Conservation (phyloP, 2,113 vertebrate genomes). For the Larimichthys crocea region DNA sequence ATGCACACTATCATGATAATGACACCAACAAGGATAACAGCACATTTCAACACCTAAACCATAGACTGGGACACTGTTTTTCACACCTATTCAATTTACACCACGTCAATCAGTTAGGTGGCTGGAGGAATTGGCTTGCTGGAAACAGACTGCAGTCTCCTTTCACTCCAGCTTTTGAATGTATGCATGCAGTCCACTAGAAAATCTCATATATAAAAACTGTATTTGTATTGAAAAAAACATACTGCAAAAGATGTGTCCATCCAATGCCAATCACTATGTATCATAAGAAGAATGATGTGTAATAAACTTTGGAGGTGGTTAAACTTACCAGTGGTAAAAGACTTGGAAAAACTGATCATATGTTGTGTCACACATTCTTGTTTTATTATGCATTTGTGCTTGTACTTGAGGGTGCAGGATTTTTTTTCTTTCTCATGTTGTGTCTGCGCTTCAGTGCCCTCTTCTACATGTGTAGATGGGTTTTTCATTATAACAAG, state of each 20-base stretch:
- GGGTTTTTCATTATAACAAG: conserved; percentile 1
- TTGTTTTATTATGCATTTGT: not conserved
- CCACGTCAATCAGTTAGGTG: not conserved
- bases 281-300: conserved; percentile 3
- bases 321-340: not conserved
- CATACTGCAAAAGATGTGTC: not conserved
- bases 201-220: not conserved
- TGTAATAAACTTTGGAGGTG: not conserved
- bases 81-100: conserved; percentile 13
- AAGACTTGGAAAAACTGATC: not conserved
- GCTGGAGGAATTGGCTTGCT: not conserved
- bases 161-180: not conserved
- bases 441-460: conserved; percentile 10
- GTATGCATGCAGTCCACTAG: not conserved
- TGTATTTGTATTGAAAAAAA: conserved; percentile 17
- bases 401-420: not conserved
- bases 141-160: not conserved
- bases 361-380: not conserved
- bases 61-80: not conserved
- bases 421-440: not conserved
- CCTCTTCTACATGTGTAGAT: not conserved
- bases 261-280: not conserved
- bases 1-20: not conserved
- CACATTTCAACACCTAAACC: not conserved
- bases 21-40: not conserved